Conservation (phyloP, 2,888 invertebrate genomes). For the Aplocera efformata region DNA sequence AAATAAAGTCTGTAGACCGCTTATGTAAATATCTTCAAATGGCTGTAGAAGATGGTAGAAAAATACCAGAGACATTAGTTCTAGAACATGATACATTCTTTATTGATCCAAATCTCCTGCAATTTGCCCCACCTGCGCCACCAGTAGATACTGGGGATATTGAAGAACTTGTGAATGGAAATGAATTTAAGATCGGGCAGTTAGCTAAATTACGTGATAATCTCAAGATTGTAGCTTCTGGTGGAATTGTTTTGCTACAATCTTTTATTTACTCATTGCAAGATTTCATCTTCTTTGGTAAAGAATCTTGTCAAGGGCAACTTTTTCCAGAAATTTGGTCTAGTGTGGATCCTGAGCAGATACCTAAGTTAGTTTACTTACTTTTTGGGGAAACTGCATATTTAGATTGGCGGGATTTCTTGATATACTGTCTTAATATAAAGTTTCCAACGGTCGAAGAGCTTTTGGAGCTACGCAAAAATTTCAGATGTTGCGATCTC, state of each 20-base stretch:
- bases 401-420: constrained; percentile 84
- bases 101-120: constrained; percentile 67
- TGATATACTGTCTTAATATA: constrained; percentile 80
- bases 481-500: constrained; percentile 70
- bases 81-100: constrained; percentile 73
- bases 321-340: constrained; percentile 64
- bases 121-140: constrained; percentile 44
- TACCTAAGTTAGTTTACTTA: constrained; percentile 60
- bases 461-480: constrained; percentile 68
- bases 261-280: constrained; percentile 74
- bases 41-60: constrained; percentile 71
- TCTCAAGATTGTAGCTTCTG: constrained; percentile 66
- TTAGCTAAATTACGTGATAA: constrained; percentile 55
- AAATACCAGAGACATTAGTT: constrained; percentile 66
- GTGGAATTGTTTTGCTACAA: constrained; percentile 63
- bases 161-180: constrained; percentile 38
- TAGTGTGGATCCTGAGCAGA: constrained; percentile 58
- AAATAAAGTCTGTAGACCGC: constrained; percentile 71
- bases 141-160: constrained; percentile 31
- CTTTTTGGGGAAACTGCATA: constrained; percentile 79
- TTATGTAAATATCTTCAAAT: constrained; percentile 74
- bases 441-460: constrained; percentile 77
- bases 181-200: constrained; percentile 62
- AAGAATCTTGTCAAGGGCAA: constrained; percentile 58
- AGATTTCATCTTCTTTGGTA: constrained; percentile 73